phyloP scores from a whole-genome alignment of 2,888 invertebrate genomes.

The Cheilosia impressa region DNA sequence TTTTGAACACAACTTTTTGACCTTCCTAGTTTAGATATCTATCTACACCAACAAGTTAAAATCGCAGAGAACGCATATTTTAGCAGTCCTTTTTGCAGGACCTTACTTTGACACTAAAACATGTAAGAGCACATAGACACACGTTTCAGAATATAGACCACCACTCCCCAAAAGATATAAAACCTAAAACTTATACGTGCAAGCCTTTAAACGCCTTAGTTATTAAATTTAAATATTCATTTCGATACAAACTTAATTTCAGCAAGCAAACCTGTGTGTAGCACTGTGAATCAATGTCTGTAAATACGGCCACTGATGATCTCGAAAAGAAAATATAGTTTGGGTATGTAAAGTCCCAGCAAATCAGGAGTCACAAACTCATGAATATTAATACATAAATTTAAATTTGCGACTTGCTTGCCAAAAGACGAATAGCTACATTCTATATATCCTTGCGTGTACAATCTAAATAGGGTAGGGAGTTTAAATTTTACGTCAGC shows the following conservation, averaged over 20 bases:
- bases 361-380: conserved; percentile 12
- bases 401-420: conserved; percentile 6
- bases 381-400: conserved; percentile 36
- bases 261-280: not conserved
- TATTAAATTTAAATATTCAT: conserved; percentile 6
- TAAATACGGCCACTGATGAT: not conserved
- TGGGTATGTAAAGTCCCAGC: not conserved
- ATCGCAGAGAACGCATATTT: too few relatives aligned
- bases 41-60: too few relatives aligned
- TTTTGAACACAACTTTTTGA: too few relatives aligned
- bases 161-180: too few relatives aligned
- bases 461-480: conserved; percentile 8
- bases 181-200: too few relatives aligned
- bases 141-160: too few relatives aligned
- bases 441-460: not conserved
- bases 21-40: too few relatives aligned
- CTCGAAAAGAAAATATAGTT: not conserved
- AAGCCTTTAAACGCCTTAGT: not conserved
- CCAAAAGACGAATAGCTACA: not conserved
- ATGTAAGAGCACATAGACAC: too few relatives aligned
- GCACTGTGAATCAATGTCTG: conserved; percentile 14
- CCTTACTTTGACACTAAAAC: too few relatives aligned
- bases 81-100: too few relatives aligned
- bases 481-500: not conserved
- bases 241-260: conserved; percentile 12